phyloP scores from a whole-genome alignment of 2,888 invertebrate species.

The Resseliella maxima region DNA sequence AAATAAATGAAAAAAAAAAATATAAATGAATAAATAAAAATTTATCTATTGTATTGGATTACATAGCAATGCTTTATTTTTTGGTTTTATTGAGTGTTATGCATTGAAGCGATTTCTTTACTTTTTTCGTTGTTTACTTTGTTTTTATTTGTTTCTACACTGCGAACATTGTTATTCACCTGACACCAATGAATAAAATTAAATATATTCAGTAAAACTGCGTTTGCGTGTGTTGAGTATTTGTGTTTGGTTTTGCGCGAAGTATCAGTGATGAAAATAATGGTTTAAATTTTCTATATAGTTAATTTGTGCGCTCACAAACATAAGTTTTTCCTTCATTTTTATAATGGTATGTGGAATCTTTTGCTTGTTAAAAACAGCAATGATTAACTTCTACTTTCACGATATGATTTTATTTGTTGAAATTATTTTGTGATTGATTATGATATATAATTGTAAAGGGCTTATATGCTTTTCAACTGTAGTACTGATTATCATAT shows the following conservation, averaged over 20 bases:
- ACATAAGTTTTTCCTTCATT: background rate
- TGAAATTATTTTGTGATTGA: background rate
- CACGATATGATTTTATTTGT: constrained; percentile 4
- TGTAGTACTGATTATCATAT: background rate
- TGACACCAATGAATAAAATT: background rate
- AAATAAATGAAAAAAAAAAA: too few species aligned
- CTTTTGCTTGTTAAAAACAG: background rate
- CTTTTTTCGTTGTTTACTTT: background rate
- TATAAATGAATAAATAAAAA: too few species aligned
- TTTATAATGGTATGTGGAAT: background rate
- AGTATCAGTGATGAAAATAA: background rate
- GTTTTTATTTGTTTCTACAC: background rate
- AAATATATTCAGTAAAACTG: background rate
- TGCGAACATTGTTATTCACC: background rate
- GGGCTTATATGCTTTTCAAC: background rate
- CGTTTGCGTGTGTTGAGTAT: background rate
- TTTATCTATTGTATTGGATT: too few species aligned
- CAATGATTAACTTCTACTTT: constrained; percentile 27
- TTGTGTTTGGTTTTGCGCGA: background rate
- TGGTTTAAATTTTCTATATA: background rate
- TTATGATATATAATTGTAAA: constrained; percentile 8
- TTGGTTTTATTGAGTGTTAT: background rate
- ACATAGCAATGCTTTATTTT: too few species aligned
- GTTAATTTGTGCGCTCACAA: background rate
- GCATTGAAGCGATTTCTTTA: background rate